Evolutionary conservation across 2,888 invertebrate genomes (phyloP).

Genomic region (Drosophila diplacantha): DNA sequence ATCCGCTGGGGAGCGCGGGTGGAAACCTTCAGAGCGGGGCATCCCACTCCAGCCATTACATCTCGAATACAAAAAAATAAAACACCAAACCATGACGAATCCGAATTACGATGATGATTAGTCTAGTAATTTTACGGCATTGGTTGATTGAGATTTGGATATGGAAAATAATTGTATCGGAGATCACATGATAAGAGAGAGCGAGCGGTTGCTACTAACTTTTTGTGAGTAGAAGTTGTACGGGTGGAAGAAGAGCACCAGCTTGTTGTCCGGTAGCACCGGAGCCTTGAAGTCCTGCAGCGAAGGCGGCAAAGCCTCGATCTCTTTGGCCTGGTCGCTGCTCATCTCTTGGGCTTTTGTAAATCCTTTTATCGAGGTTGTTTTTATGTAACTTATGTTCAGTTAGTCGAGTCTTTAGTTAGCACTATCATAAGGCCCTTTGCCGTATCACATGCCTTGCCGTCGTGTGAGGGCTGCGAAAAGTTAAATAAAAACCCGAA

Average conservation of each 20-base stretch:
- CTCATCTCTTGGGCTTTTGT: constrained; percentile 43
- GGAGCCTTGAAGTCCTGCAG: constrained; percentile 72
- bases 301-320: constrained; percentile 19
- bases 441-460: constrained; percentile 57
- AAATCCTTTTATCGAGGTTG: neutral
- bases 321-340: constrained; percentile 36
- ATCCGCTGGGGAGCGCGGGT: constrained; percentile 8
- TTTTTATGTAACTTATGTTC: constrained; percentile 3
- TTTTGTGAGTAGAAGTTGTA: constrained; percentile 88
- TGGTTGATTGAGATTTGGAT: constrained; percentile 16
- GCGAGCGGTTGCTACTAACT: constrained; percentile 78
- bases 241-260: constrained; percentile 83
- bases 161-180: constrained; percentile 15
- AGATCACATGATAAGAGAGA: constrained; percentile 38
- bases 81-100: constrained; percentile 29
- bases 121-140: constrained; percentile 44
- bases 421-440: constrained; percentile 21
- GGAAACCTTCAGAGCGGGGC: constrained; percentile 15
- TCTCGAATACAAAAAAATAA: constrained; percentile 19
- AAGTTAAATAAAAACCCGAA: constrained; percentile 12
- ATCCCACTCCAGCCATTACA: constrained; percentile 13
- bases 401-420: constrained; percentile 13
- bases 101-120: constrained; percentile 32
- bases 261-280: constrained; percentile 74
- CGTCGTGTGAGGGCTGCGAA: constrained; percentile 15